Evolutionary conservation across 2,888 invertebrate species (phyloP).

Genomic region (Kryphioiulus occultus): DNA sequence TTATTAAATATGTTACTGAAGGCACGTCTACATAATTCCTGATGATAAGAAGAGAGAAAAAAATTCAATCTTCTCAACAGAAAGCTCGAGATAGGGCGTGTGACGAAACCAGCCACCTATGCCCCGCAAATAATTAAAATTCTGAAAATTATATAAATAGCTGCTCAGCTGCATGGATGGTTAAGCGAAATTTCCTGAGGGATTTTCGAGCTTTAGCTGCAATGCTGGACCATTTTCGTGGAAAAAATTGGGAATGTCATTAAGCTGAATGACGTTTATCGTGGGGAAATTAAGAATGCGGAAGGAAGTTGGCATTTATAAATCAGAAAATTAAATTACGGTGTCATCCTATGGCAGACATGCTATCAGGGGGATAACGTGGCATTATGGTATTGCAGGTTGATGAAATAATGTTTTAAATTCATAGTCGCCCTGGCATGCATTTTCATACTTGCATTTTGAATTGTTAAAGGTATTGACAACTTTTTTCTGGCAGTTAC

Average conservation of each 20-base stretch:
- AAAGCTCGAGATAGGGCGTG: not conserved
- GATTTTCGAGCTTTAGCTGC: not conserved
- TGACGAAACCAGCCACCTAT: too few species aligned
- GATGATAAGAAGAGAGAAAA: not conserved
- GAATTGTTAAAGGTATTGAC: too few species aligned
- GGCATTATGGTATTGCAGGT: not conserved
- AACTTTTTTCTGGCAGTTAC: too few species aligned
- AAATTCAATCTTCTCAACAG: slow-evolving; percentile 28
- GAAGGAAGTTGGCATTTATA: not conserved
- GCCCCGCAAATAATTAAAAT: slow-evolving; percentile 12
- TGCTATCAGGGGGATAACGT: not conserved
- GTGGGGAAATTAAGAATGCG: not conserved
- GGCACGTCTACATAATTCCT: slow-evolving; percentile 24
- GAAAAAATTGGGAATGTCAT: not conserved
- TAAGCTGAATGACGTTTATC: not conserved
- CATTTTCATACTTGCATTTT: too few species aligned
- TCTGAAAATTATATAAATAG: slow-evolving; percentile 20
- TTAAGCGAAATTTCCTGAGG: not conserved
- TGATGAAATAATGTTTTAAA: not conserved
- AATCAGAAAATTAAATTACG: not conserved
- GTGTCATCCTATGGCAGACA: not conserved
- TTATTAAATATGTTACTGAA: slow-evolving; percentile 40
- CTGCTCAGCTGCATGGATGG: not conserved
- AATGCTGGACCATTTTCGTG: not conserved
- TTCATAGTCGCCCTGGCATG: too few species aligned